These are phyloP conservation scores for Sebastes flavidus DNA, from an alignment of 2,797 vertebrate species.

Conservation along the genomic window DNA sequence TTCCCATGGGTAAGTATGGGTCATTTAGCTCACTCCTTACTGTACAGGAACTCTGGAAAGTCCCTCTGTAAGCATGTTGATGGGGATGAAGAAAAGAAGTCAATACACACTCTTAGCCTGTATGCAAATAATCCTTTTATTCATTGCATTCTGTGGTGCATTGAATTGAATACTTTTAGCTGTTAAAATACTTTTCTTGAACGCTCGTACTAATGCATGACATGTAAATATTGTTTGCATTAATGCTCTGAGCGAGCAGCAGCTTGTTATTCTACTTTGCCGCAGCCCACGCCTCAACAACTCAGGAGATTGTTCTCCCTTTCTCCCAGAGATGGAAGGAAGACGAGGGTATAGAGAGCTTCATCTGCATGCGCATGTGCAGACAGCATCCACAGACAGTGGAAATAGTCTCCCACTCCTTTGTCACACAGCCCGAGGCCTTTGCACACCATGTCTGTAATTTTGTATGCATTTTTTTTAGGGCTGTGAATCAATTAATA, in stretches of 20 bases:
- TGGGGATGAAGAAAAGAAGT: neutral
- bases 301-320: conserved; percentile 5
- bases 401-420: neutral
- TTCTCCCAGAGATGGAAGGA: neutral
- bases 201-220: neutral
- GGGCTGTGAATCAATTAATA: no score
- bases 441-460: neutral
- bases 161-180: conserved; percentile 20
- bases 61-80: conserved; percentile 16
- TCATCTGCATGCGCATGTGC: conserved; percentile 28
- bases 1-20: conserved; percentile 29
- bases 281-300: neutral
- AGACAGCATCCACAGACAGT: neutral
- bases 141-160: conserved; percentile 14
- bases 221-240: conserved; percentile 26
- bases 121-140: conserved; percentile 1
- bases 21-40: conserved; percentile 62
- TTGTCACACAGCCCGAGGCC: neutral
- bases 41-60: conserved; percentile 39
- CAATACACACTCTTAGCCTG: neutral
- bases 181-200: conserved; percentile 16
- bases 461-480: neutral
- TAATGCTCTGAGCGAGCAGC: neutral
- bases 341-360: neutral
- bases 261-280: conserved; percentile 4